These are phyloP conservation scores for Dermochelys coriacea DNA, from an alignment of 2,797 vertebrate species.

Conservation along the genomic window DNA sequence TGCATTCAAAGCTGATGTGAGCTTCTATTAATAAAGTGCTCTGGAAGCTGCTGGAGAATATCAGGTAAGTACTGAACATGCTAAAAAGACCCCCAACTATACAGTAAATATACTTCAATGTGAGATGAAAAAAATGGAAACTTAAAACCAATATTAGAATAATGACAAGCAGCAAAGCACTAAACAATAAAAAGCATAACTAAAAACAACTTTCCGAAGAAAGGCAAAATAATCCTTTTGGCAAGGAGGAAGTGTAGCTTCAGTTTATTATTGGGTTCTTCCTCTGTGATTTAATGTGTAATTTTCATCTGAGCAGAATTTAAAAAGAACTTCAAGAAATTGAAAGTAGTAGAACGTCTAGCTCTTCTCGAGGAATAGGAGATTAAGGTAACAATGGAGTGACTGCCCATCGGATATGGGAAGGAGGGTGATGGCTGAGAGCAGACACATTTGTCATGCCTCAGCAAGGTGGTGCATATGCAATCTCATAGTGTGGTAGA, in stretches of 20 bases:
- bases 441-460: background rate
- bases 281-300: background rate
- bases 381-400: background rate
- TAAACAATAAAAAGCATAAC: background rate
- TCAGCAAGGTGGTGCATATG: rapidly evolving
- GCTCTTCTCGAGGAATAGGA: background rate
- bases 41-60: background rate
- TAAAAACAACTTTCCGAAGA: background rate
- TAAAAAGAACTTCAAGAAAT: background rate
- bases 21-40: background rate
- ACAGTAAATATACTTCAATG: background rate
- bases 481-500: rapidly evolving
- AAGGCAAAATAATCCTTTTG: background rate
- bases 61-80: background rate
- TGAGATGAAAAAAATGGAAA: background rate
- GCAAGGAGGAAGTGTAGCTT: background rate
- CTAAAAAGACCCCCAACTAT: background rate
- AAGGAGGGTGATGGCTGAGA: background rate
- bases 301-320: background rate
- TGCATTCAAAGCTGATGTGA: background rate
- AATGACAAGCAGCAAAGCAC: background rate
- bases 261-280: background rate
- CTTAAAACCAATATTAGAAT: background rate
- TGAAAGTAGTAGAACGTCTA: background rate
- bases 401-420: background rate